Evolutionary conservation across 2,113 vertebrate species (phyloP), one percentile per base, ranked within the genome.

Genomic region (Muntiacus reevesi): DNA sequence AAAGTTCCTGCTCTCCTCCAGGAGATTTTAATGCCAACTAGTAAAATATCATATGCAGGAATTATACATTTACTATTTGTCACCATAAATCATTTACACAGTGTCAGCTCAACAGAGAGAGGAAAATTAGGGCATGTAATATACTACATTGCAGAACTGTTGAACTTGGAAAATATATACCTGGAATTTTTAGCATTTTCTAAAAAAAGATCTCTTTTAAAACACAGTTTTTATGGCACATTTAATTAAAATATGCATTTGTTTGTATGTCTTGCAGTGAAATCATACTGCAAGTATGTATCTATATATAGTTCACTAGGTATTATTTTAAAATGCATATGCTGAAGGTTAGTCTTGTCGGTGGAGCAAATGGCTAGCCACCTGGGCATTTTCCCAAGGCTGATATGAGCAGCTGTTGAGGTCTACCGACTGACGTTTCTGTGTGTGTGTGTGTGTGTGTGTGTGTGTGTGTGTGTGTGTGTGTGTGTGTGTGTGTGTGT

Each of bases 31-130:
- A 87, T 97, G 82, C 23, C n/a, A 97, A 92, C 40, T 13, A 87
- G 45, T 89, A 96, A 98, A 97, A 97, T 89, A 97, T 14, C 33
- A 33, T 83, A 86, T 43, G 16, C 74, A 67, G 25, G 95, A 97
- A 94, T 82, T 59, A 88, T 59, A 33, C 11, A 97, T 92, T 88
- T 81, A 96, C 15, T 55, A 19, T 98, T 98, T 97, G 28, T 88
- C 87, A 96, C 2, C 11, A 33, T 85, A 7, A 83, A 50, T 76
- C 87, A 88, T 95, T 87, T 86, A 76, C 15, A 40, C 0, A 21
- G 33, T 88, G 57, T 83, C 93, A 87, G 52, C 1, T 89, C 43
- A 95, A 76, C 33, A n/a, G 89, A 90, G 87, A 97, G 54, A 59
- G 93, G 21, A 97, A 95, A 93, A 33, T 82, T 93, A 90, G 52